Evolutionary conservation across 1,140 invertebrate species (phyloP).

Genomic region (Drosophila baimaii): DNA sequence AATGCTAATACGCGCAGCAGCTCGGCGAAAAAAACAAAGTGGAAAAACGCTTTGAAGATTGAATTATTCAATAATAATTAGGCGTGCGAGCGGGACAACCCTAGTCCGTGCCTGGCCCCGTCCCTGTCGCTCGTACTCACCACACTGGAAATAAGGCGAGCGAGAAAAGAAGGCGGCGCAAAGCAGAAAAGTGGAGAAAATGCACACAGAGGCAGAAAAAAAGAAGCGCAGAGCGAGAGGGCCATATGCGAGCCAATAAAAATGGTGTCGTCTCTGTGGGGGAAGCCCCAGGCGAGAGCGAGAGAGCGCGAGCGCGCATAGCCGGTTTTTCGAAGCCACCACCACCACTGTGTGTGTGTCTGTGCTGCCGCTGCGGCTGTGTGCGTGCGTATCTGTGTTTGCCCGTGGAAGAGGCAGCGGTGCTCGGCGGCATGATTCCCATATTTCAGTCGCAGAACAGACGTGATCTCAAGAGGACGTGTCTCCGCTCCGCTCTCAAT

Average conservation of each 20-base stretch:
- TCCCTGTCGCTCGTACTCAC: slow-evolving; percentile 59
- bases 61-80: slow-evolving; percentile 84
- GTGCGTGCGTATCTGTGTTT: slow-evolving; percentile 30
- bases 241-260: slow-evolving; percentile 68
- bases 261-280: slow-evolving; percentile 66
- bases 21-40: slow-evolving; percentile 39
- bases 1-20: slow-evolving; percentile 81
- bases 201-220: slow-evolving; percentile 23
- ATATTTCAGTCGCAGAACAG: slow-evolving; percentile 82
- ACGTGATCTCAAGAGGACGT: slow-evolving; percentile 84
- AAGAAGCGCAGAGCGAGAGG: slow-evolving; percentile 43
- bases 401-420: slow-evolving; percentile 16
- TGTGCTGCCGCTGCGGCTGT: not conserved
- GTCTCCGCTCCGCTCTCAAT: slow-evolving; percentile 46
- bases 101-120: not conserved
- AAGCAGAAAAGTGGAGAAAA: slow-evolving; percentile 54
- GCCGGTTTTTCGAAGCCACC: slow-evolving; percentile 66
- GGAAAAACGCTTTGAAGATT: slow-evolving; percentile 78
- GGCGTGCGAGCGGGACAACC: slow-evolving; percentile 61
- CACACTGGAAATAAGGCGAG: slow-evolving; percentile 68
- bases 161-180: slow-evolving; percentile 76
- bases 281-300: slow-evolving; percentile 19
- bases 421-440: slow-evolving; percentile 28
- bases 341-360: slow-evolving; percentile 38
- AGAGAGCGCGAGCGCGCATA: slow-evolving; percentile 25